Evolutionary conservation across 2,888 invertebrate species (phyloP), one percentile per base, ranked within the genome.

Genomic region (Lycia hirtaria): DNA sequence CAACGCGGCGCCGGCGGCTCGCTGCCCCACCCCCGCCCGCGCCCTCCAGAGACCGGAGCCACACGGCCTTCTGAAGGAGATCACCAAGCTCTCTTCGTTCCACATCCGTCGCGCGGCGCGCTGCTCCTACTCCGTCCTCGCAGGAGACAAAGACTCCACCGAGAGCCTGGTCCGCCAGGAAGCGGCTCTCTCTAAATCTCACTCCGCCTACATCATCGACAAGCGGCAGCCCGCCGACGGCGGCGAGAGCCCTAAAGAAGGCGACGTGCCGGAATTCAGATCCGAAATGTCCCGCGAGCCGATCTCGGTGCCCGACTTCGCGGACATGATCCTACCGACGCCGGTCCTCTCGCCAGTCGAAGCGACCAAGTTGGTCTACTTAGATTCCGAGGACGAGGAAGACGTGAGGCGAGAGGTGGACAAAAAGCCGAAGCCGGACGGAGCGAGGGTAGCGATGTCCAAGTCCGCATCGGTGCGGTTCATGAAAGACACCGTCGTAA

Each of bases 231-330:
- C 81, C 14, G 77, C 80, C 56, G 79, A 79, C 63, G 75, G 72
- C 43, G 76, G 61, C 75, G 67, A 77, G 62, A 74, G 75, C 43
- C 84, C 80, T 78, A 56, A 76, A 89, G 49, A 57, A 77, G 89
- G 57, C 62, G 83, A 67, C 71, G 81, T 64, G 70, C 83, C 43
- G 3, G 33, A 33, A 7, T 22, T 9, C 30, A 26, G 49, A 12
- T n/a, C 76, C 10, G 81, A 89, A 54, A 88, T 95, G 79, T 87
- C 94, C 0, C 90, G 95, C 48, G 96, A 96, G 70, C 95, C 95
- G 0, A 93, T 95, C 43, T 96, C 96, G 3, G 96, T 96, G 69
- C 96, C 96, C 66, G 96, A 96, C 80, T 95, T 96, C 77, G 93
- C 93, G 3, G 94, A 94, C 53, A 87, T 95, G 67, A 92, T 93